Conservation (phyloP, 2,113 vertebrate species). For the Pelvicachromis taeniatus region DNA sequence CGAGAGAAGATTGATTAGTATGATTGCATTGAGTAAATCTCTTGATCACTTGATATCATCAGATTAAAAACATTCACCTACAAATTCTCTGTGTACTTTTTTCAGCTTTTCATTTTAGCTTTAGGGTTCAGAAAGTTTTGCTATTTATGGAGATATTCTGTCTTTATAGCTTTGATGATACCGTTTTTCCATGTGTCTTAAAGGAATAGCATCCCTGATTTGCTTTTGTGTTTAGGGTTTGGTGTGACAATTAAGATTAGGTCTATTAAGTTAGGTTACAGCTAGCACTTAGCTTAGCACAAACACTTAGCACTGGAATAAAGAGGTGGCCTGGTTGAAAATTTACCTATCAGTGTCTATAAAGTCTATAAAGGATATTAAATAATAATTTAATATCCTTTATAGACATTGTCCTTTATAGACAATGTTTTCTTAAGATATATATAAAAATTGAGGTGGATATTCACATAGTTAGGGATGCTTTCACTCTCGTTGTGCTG, state of each 20-base stretch:
- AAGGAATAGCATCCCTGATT: not conserved
- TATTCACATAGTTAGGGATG: not conserved
- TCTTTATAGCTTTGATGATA: not conserved
- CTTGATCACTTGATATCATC: not conserved
- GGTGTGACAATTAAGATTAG: not conserved
- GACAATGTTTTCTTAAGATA: not conserved
- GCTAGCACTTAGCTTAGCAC: not conserved
- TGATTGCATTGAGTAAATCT: not conserved
- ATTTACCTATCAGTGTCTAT: not conserved
- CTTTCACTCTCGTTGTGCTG: not conserved
- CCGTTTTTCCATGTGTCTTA: not conserved
- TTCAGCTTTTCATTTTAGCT: not conserved
- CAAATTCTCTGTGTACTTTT: not conserved
- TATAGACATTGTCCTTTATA: too few relatives aligned
- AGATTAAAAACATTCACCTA: not conserved
- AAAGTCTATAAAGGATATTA: not conserved
- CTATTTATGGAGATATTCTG: not conserved
- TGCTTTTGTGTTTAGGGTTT: not conserved
- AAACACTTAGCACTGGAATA: not conserved
- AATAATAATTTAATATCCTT: not conserved
- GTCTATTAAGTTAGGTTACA: not conserved
- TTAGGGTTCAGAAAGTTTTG: not conserved
- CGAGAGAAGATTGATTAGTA: not conserved
- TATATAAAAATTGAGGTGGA: not conserved
- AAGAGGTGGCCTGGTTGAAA: not conserved